Conservation (phyloP, 2,888 invertebrate species). For the Byasa hedistus region DNA sequence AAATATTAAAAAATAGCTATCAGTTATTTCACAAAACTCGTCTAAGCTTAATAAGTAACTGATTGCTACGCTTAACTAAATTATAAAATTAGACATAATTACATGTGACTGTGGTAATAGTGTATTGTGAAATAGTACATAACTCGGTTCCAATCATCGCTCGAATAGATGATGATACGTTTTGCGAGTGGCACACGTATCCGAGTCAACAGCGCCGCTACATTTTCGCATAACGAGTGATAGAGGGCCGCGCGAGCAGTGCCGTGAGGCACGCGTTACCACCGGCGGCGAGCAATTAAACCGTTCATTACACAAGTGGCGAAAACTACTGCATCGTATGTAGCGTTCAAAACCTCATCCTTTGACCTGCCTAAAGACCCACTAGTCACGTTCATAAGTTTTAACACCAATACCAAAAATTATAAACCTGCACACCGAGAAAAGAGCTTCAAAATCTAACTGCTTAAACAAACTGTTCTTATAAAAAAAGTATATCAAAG, state of each 20-base stretch:
- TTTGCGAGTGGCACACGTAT: slow-evolving; percentile 23
- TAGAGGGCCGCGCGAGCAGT: slow-evolving; percentile 2
- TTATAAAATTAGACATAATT: neutral
- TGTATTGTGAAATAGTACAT: slow-evolving; percentile 9
- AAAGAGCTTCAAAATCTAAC: too few relatives aligned
- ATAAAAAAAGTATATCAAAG: too few relatives aligned
- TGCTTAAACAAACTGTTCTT: too few relatives aligned
- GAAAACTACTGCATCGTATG: slow-evolving; percentile 22
- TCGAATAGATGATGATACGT: slow-evolving; percentile 5
- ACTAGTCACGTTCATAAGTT: neutral
- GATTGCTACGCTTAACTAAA: too few relatives aligned
- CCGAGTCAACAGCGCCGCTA: slow-evolving; percentile 11
- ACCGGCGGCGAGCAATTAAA: slow-evolving; percentile 27
- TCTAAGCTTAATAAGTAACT: too few relatives aligned
- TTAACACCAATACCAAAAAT: neutral
- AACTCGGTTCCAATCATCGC: slow-evolving; percentile 13
- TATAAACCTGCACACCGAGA: too few relatives aligned
- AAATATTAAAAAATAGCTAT: too few relatives aligned
- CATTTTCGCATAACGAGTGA: slow-evolving; percentile 24
- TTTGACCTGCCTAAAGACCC: neutral
- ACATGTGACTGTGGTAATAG: neutral
- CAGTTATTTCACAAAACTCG: too few relatives aligned
- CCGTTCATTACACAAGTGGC: slow-evolving; percentile 31
- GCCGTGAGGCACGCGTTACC: slow-evolving; percentile 29
- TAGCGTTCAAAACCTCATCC: neutral